Evolutionary conservation across 2,113 vertebrate species (phyloP).

Genomic region (Meriones unguiculatus): DNA sequence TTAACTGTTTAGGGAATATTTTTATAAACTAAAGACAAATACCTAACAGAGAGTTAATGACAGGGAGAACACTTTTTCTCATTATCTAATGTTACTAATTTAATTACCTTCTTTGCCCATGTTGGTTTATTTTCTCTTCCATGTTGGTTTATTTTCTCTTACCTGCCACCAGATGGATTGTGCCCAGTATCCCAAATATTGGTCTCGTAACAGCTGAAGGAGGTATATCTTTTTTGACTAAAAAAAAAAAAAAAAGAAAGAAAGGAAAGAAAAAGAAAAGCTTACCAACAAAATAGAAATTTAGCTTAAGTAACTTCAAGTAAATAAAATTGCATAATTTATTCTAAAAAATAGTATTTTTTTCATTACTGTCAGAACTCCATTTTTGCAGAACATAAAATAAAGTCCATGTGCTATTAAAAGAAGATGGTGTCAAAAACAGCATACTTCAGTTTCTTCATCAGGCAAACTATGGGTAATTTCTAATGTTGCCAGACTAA

Average conservation of each 20-base stretch:
- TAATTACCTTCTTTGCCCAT: not conserved
- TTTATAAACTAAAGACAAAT: constrained; percentile 51
- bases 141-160: constrained; percentile 74
- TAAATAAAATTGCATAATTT: not conserved
- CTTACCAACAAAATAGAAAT: constrained; percentile 18
- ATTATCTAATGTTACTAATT: not conserved
- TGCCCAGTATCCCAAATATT: constrained; percentile 96
- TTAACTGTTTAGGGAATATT: not conserved
- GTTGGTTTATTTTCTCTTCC: constrained; percentile 74
- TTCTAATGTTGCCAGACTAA: not conserved
- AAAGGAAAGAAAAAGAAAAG: constrained; percentile 30
- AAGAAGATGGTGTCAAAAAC: not conserved
- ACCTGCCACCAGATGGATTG: constrained; percentile 96
- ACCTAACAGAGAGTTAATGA: not conserved
- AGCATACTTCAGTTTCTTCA: not conserved
- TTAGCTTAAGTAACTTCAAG: constrained; percentile 30
- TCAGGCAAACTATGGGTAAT: not conserved
- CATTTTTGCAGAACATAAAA: not conserved
- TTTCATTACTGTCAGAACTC: not conserved
- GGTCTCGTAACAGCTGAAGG: constrained; percentile 93
- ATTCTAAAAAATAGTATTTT: not conserved
- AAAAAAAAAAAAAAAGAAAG: constrained; percentile 52
- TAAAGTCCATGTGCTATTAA: not conserved
- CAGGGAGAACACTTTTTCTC: not conserved
- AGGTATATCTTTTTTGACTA: constrained; percentile 95